These are phyloP conservation scores for Pangasius sanitwongsei DNA, from an alignment of 2,797 vertebrate genomes.

Conservation along the genomic window DNA sequence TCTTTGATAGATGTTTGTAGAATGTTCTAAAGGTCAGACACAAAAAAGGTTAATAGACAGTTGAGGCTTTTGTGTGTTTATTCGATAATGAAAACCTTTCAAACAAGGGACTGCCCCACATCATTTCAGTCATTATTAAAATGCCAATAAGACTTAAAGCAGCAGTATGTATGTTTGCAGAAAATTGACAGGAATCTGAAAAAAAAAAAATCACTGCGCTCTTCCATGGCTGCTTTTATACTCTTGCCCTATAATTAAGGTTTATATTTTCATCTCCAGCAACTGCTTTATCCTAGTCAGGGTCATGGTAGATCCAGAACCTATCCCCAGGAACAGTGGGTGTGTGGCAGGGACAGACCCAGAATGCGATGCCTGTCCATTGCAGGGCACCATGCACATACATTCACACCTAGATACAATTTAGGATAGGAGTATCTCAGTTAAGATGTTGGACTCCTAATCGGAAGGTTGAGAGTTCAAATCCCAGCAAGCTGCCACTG, in stretches of 20 bases:
- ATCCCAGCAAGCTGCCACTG: too few relatives aligned
- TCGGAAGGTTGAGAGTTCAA: too few relatives aligned
- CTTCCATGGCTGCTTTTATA: background rate
- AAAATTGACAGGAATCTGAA: background rate
- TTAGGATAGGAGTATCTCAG: too few relatives aligned
- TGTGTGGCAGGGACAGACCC: background rate
- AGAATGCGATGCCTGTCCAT: background rate
- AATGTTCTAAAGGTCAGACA: constrained; percentile 44
- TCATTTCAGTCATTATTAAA: constrained; percentile 20
- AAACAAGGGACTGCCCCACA: constrained; percentile 7
- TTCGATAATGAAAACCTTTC: constrained; percentile 50
- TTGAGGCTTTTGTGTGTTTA: constrained; percentile 49
- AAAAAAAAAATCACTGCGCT: background rate
- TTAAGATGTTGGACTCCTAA: too few relatives aligned
- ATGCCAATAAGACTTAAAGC: constrained; percentile 26
- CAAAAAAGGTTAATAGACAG: constrained; percentile 57
- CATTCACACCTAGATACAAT: background rate
- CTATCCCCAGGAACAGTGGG: background rate
- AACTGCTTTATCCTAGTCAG: background rate
- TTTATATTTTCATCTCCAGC: background rate
- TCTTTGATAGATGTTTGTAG: constrained; percentile 46
- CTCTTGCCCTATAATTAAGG: background rate
- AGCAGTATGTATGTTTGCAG: background rate
- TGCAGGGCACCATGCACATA: background rate
- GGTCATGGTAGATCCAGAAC: background rate